Evolutionary conservation across 2,797 vertebrate species (phyloP), one percentile per base, ranked within the genome.

Genomic region (Gallinago stenura): DNA sequence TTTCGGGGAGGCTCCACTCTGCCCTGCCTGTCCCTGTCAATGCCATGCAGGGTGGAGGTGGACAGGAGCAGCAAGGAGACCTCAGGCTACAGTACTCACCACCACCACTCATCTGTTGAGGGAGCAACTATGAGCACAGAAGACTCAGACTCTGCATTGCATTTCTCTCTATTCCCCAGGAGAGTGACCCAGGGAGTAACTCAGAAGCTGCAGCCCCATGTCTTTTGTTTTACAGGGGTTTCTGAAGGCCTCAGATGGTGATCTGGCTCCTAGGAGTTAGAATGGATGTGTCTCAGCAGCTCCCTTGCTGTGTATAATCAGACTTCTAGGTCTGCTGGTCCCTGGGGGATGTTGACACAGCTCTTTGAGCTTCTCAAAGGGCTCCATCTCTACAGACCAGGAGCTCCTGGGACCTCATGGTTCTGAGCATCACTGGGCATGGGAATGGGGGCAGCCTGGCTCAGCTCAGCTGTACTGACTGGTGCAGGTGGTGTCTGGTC

Each of bases 11-110:
- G 43, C 51, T 57, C 37, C 45, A 5, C n/a, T 33, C 69, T 39
- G 46, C 28, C 15, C 16, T 43, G 35, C 1, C 1, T 41, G 22
- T 37, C 54, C 61, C 54, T 12, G 9, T 54, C 0, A 1, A 15
- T 33, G 41, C 33, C 33, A 6, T 7, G 12, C 20, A 26, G 46
- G 20, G 26, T 21, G 72, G 61, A 46, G 39, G 61, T 39, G 54
- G 35, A 11, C 19, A 24, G 54, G 15, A 61, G 18, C 45, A 45
- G 37, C 15, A 13, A 11, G 31, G 30, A 62, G 21, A 35, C 21
- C 56, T 48, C 1, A 2, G 15, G 31, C 71, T 48, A 31, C 41
- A 10, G 48, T 10, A 19, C 25, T 73, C 31, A 56, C 61, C 31
- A 12, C 31, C 43, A 25, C 51, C 26, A 12, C 43, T 37, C 15